Base-by-base conservation (phyloP, 2,888 invertebrate genomes). In the Ennomos fuscantarius region DNA sequence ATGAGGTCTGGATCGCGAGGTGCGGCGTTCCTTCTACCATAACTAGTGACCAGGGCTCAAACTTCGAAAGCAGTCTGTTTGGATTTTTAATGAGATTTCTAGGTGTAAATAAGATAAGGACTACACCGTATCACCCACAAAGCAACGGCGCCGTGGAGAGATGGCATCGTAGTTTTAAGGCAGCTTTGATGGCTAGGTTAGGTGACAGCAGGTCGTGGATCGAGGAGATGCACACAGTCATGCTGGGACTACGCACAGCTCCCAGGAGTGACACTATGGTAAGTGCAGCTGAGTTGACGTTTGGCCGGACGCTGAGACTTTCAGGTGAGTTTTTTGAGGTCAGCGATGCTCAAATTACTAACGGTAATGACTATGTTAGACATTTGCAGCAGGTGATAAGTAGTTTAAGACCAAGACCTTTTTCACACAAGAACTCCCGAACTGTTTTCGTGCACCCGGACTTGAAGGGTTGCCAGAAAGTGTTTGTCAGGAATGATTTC, bases 121-220 rank as follows among this genome's bases (percentile, higher is more conserved):
- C 64, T 1, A 68, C 68, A 0, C 45, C 68, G 0, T 72, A 66
- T 35, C 72, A 71, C 34, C 67, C 69, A 0, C 63, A 67, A 34
- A 53, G 58, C 12, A 74, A 72, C 43, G 69, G 69, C 1, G 48
- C 45, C 9, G 37, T 69, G 6, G 68, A 70, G 43, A 31, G 71
- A 2, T 67, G 59, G 60, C 72, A 73, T 47, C 34, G 70, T 9
- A n/a, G 50, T 0, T 31, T 74, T 0, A 71, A 71, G 46, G 52
- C 52, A 6, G 65, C 68, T 1, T 15, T 59, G 9, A 56, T 15
- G 36, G 45, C 50, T n/a, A 37, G 39, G 32, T 8, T 47, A 47
- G 37, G 8, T 9, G 8, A n/a, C 9, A 35, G 6, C 13, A 24
- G 8, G 35, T 37, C 53, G 13, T 53, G 53, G 53, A 32, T 41